phyloP scores from a whole-genome alignment of 2,113 vertebrate species.

The Pycnonotus jocosus region DNA sequence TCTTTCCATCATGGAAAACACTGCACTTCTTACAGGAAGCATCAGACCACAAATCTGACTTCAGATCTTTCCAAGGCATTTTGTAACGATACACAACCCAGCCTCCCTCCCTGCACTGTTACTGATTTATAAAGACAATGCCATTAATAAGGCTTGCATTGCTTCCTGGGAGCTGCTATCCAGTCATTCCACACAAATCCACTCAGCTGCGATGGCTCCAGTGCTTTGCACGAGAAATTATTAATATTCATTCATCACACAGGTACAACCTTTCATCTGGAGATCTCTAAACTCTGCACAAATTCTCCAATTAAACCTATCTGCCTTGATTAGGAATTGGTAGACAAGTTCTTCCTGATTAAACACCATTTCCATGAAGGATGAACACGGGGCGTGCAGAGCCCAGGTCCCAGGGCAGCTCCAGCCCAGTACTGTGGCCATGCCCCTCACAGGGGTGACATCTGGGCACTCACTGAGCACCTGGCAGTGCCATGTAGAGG shows the following conservation, averaged over 20 bases:
- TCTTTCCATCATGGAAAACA: background rate
- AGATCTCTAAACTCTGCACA: constrained; percentile 2
- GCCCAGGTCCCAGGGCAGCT: background rate
- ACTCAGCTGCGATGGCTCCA: background rate
- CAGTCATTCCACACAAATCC: background rate
- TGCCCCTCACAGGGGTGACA: fast-evolving
- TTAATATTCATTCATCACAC: background rate
- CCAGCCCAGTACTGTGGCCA: fast-evolving
- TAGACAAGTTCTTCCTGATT: background rate
- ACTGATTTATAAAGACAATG: background rate
- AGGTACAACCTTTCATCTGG: background rate
- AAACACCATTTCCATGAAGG: background rate
- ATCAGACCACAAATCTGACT: background rate
- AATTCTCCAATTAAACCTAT: background rate
- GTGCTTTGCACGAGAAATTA: background rate
- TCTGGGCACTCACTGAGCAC: fast-evolving
- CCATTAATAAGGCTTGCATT: background rate
- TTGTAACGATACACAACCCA: background rate
- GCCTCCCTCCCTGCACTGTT: background rate
- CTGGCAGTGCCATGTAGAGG: too few relatives aligned
- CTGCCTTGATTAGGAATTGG: background rate
- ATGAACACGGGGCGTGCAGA: background rate
- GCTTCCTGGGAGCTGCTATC: background rate
- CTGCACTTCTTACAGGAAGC: background rate
- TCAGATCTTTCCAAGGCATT: background rate